Percentiles rank a stretch among this genome's conserved stretches.
Evolutionary conservation across 2,113 vertebrate genomes (phyloP).

Genomic region (Anseranas semipalmata): DNA sequence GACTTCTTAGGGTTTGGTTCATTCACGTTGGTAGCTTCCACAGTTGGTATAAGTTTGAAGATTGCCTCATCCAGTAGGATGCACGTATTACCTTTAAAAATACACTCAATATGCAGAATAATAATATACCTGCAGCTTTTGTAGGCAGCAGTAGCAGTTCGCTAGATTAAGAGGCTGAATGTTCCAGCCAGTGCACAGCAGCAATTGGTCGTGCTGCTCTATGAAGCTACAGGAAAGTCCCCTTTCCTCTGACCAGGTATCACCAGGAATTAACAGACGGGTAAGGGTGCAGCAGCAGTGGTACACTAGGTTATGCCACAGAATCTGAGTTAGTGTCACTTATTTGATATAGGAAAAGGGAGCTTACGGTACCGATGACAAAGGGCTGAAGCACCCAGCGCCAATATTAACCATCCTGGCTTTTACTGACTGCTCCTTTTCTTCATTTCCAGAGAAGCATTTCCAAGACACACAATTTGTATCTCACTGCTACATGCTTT

Average conservation of each 20-base stretch:
- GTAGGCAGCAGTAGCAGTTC: not conserved
- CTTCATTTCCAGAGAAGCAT: slow-evolving; percentile 39
- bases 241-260: not conserved
- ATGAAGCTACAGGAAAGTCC: not conserved
- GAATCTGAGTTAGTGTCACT: not conserved
- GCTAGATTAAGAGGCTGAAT: not conserved
- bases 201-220: not conserved
- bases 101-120: not conserved
- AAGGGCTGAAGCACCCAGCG: not conserved
- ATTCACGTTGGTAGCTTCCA: not conserved
- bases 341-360: not conserved
- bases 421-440: slow-evolving; percentile 34
- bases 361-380: not conserved
- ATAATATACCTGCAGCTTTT: not conserved
- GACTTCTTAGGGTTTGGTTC: not conserved
- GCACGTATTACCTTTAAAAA: not conserved
- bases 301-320: not conserved
- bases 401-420: not conserved
- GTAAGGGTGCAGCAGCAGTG: not conserved
- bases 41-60: not conserved
- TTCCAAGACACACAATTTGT: slow-evolving; percentile 51
- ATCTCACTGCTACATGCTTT: slow-evolving; percentile 51
- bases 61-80: not conserved
- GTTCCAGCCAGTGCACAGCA: not conserved
- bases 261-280: not conserved